A percentile compares a stretch with the other conserved stretches of the same genome.
Conservation (phyloP, 1,140 invertebrate genomes). For the Drosophila nebulosa region DNA sequence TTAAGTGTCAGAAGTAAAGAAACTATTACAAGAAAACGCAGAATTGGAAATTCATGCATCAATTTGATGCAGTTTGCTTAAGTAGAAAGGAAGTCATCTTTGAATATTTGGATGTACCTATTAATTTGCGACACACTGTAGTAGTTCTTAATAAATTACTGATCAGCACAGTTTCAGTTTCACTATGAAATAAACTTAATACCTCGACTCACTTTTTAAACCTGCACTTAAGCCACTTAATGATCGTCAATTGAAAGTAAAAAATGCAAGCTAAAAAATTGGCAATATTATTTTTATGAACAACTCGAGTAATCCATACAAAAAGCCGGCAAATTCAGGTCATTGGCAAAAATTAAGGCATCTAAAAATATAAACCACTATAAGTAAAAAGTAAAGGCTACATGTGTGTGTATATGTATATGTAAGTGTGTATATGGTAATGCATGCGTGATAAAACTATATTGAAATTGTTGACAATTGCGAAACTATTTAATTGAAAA, state of each 20-base stretch:
- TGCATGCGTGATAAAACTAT: slow-evolving; percentile 8
- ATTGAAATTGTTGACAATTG: slow-evolving; percentile 39
- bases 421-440: background rate
- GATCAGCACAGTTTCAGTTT: no score
- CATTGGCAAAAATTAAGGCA: slow-evolving; percentile 25
- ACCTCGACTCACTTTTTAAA: background rate
- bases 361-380: slow-evolving; percentile 22
- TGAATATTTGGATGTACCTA: no score
- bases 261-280: background rate
- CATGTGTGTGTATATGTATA: background rate
- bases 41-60: no score
- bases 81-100: no score
- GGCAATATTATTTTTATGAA: slow-evolving; percentile 5
- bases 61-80: no score
- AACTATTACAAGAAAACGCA: no score
- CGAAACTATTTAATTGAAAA: slow-evolving; percentile 20
- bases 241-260: slow-evolving; percentile 1
- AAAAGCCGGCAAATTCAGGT: slow-evolving; percentile 14
- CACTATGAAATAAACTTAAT: no score
- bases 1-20: no score
- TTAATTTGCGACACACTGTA: no score
- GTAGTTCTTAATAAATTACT: no score
- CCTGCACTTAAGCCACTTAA: background rate
- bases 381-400: background rate
- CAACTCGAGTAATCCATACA: background rate